These are phyloP conservation scores for Galleria mellonella DNA, from an alignment of 1,140 invertebrate species.

Conservation along the genomic window DNA sequence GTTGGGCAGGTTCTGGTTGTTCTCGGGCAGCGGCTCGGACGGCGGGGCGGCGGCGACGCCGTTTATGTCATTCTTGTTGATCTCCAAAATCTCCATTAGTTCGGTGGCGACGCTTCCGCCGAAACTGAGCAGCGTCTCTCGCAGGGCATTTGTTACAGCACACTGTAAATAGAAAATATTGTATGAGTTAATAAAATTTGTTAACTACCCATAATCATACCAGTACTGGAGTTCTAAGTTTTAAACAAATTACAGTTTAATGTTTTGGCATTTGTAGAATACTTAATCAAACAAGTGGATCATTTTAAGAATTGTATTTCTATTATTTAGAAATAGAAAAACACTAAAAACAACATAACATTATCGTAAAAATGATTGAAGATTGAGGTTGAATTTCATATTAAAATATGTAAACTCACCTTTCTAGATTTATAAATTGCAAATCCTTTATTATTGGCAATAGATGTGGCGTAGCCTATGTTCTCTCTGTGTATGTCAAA, in stretches of 20 bases:
- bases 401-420: conserved; percentile 21
- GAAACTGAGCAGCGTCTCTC: conserved; percentile 64
- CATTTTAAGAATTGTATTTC: too few species aligned
- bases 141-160: conserved; percentile 65
- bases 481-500: conserved; percentile 66
- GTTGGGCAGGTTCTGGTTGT: conserved; percentile 29
- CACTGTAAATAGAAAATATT: conserved; percentile 37
- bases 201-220: too few species aligned
- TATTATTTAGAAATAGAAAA: too few species aligned
- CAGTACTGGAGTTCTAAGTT: too few species aligned
- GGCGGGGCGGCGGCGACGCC: background rate
- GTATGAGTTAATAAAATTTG: too few species aligned
- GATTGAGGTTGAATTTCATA: too few species aligned
- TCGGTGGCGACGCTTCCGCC: conserved; percentile 52
- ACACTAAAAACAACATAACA: too few species aligned
- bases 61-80: conserved; percentile 11
- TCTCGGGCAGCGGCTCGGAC: conserved; percentile 13
- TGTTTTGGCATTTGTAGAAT: too few species aligned
- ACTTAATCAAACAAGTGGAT: too few species aligned
- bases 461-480: conserved; percentile 61
- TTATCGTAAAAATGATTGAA: too few species aligned
- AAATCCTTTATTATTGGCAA: conserved; percentile 46
- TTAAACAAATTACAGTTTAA: too few species aligned
- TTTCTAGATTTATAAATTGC: conserved; percentile 67
- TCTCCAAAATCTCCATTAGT: conserved; percentile 44